Evolutionary conservation across 1,140 invertebrate genomes (phyloP).

Genomic region (Sycobia sp.): DNA sequence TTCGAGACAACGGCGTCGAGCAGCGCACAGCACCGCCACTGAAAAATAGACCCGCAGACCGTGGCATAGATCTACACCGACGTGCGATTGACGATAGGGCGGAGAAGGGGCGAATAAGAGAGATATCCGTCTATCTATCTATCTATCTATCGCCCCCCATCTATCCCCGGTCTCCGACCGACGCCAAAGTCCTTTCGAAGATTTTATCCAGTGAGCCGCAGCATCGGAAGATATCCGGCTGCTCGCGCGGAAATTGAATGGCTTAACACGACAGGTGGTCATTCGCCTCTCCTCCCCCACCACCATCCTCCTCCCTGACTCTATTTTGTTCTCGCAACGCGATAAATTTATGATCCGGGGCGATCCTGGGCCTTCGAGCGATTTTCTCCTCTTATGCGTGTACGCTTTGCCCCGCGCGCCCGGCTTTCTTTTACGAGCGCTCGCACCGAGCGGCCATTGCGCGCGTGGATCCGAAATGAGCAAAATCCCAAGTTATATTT

Average conservation of each 20-base stretch:
- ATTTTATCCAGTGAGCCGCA: neutral
- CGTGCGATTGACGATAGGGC: no score
- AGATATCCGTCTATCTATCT: constrained; percentile 3
- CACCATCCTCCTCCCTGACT: neutral
- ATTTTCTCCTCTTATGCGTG: no score
- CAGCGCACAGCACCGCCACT: neutral
- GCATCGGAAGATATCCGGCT: neutral
- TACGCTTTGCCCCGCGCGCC: no score
- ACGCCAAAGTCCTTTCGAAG: neutral
- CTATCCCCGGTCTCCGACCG: neutral
- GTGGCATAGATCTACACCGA: neutral
- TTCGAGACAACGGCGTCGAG: constrained; percentile 2
- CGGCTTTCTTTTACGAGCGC: no score
- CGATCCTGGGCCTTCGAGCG: no score
- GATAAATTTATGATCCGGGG: no score
- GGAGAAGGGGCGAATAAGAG: no score
- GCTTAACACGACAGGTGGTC: constrained; percentile 25
- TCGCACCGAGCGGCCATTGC: no score
- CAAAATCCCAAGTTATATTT: no score
- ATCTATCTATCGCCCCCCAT: neutral
- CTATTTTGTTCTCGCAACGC: no score
- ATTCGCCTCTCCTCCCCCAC: neutral
- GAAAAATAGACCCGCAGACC: neutral
- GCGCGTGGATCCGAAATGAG: no score
- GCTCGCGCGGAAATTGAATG: constrained; percentile 20